Evolutionary conservation across 92 coral and sea anemone genomes (phyloP), one percentile per base, ranked within the genome.

Genomic region (Phenganax stokvisi): DNA sequence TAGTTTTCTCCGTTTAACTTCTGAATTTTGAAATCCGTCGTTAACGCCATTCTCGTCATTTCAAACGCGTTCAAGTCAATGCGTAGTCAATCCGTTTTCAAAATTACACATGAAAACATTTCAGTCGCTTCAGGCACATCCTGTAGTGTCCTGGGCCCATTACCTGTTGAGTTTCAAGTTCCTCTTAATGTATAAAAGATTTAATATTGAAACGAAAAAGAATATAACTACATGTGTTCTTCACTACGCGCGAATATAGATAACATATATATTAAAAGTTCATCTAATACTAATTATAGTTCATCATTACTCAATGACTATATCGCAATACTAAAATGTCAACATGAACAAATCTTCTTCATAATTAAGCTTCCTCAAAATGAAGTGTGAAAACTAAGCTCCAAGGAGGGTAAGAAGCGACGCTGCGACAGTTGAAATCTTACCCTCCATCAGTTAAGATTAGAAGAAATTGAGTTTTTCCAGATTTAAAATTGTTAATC

Each of bases 1-100:
- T 74, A 74, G 79, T 74, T 74, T 74, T 60, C 62, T 53, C 79
- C 79, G 55, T 74, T 74, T 74, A 74, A 16, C 79, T 74, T 74
- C 63, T 1, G 61, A 5, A 74, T 74, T 20, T 74, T 74, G 29
- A 74, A 74, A 12, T 53, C 79, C 44, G 79, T 74, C 20, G 79
- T 74, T 20, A 56, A 74, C 79, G 79, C 79, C 79, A 74, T 74
- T 56, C 55, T 74, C 37, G 79, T 62, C 79, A 74, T 74, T 74
- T 51, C 15, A 62, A 71, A 71, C 47, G 54, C 75, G 75, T 29
- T 44, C 75, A 37, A 28, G 75, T 71, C 47, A 71, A 13, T 51
- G 15, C 61, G 56, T 58, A 70, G 75, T 70, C n/a, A 70, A 70
- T 70, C 75, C 75, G 54, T 70, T 30, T 51, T 74, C 61, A 74